Evolutionary conservation across 1,140 invertebrate species (phyloP), one percentile per base, ranked within the genome.

Genomic region (Drosophila grimshawi): DNA sequence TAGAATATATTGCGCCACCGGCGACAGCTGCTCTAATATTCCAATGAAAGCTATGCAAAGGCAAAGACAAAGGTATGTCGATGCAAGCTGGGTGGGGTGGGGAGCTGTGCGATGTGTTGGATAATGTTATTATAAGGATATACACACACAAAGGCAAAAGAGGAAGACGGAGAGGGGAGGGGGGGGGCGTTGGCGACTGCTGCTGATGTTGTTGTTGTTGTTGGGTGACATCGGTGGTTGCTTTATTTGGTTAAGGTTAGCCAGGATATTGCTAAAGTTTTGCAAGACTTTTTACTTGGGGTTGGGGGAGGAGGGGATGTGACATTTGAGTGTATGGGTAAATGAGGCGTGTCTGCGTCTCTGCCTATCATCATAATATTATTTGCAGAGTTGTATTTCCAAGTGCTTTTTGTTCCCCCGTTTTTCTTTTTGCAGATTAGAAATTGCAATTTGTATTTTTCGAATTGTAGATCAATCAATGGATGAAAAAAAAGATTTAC

Each of bases 191-290:
- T n/a, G 41, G 46, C 32, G 30, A 32, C 41, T 39, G 8, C n/a
- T 46, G 57, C 45, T 49, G 49, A 5, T 37, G 39, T 39, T 69
- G 41, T 33, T 70, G 51, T 10, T 41, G 35, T 43, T 65, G 52
- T 43, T 66, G 43, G 8, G 64, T 59, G 69, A 72, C 69, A 67
- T 67, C 64, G 74, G 74, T 77, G 74, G 74, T 77, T 73, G 74
- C 62, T 77, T 77, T 73, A 77, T 73, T 76, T 56, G 62, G 52
- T 62, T 68, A 74, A 77, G 75, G 63, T 74, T 74, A 74, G 57
- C 64, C 56, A 39, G 59, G 60, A 77, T 68, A 77, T 74, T 74
- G 70, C 70, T 52, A 77, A 77, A 77, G 74, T 77, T 77, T 67
- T 39, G 45, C 53, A 62, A 64, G 32, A 49, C 43, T 49, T 30